Evolutionary conservation across 2,888 invertebrate genomes (phyloP).

Genomic region (Drosophila macrospina): DNA sequence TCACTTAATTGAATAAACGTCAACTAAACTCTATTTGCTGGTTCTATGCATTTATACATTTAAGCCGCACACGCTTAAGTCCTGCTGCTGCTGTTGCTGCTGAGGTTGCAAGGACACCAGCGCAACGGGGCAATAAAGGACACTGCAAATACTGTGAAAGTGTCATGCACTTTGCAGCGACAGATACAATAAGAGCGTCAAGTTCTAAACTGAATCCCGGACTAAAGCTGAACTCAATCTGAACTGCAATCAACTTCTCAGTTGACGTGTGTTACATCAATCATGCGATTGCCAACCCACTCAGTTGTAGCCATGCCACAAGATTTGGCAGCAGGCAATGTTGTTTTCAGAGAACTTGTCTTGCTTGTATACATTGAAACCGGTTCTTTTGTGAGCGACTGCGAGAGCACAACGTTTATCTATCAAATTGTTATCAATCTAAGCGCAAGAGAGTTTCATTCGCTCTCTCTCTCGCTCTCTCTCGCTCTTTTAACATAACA

Average conservation of each 20-base stretch:
- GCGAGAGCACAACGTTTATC: neutral
- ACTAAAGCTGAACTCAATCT: conserved; percentile 5
- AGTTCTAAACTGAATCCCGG: conserved; percentile 21
- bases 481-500: neutral
- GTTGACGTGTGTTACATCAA: conserved; percentile 5
- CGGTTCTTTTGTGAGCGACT: neutral
- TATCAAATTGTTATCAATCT: neutral
- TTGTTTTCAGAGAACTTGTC: conserved; percentile 8
- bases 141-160: conserved; percentile 1
- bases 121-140: conserved; percentile 23
- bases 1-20: conserved; percentile 47
- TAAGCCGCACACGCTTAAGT: conserved; percentile 26
- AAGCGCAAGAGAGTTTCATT: no score
- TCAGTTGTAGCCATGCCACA: conserved; percentile 3
- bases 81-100: neutral
- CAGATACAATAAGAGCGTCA: conserved; percentile 35
- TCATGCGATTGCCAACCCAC: neutral
- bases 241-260: conserved; percentile 5
- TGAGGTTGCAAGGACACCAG: conserved; percentile 26
- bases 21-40: conserved; percentile 34
- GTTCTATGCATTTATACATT: conserved; percentile 12
- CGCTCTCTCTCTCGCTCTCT: neutral
- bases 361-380: neutral
- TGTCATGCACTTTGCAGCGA: conserved; percentile 20
- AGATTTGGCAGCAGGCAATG: neutral